Base-by-base conservation (phyloP, 2,888 invertebrate genomes). In the Sesamia inferens region DNA sequence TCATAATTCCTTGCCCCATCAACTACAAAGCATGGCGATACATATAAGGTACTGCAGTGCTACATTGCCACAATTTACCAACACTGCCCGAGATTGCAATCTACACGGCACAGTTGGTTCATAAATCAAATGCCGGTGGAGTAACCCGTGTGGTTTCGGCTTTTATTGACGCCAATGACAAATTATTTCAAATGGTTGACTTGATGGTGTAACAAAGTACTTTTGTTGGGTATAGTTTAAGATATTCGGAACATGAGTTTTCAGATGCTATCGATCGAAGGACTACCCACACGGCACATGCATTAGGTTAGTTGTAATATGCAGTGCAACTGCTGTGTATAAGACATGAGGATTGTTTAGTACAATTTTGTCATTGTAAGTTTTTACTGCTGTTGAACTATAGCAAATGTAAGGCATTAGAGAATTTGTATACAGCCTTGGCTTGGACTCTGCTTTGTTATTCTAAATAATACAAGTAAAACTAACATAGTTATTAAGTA, bases 51-150 rank as follows among this genome's bases (percentile, higher is more conserved):
- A 78, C 76, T 74, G 74, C 54, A 69, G 64, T 64, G 72, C 71
- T 76, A 78, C 51, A 66, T 64, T 74, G 71, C 74, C 47, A 82
- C 79, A 84, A 78, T 82, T 83, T 87, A 84, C 88, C 82, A 88
- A 89, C 83, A 78, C 72, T 85, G 85, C 84, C 75, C 82, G 85
- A 85, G 85, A 88, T 88, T 86, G 85, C 85, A 84, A 86, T 84
- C 85, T 77, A 83, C 82, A 85, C 70, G 82, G 82, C 74, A 84
- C 70, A 76, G 80, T 87, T 87, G 85, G 90, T 85, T 82, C 88
- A 92, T 91, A 89, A 90, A 90, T 92, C 90, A 90, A 88, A 87
- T 85, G 81, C 81, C 64, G 86, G 88, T 92, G 90, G 76, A 87
- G 91, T 82, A 89, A 90, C 83, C 81, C 87, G 89, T 85, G 85